Base-by-base conservation (phyloP, 2,113 vertebrate genomes). In the Marcusenius ussheri region DNA sequence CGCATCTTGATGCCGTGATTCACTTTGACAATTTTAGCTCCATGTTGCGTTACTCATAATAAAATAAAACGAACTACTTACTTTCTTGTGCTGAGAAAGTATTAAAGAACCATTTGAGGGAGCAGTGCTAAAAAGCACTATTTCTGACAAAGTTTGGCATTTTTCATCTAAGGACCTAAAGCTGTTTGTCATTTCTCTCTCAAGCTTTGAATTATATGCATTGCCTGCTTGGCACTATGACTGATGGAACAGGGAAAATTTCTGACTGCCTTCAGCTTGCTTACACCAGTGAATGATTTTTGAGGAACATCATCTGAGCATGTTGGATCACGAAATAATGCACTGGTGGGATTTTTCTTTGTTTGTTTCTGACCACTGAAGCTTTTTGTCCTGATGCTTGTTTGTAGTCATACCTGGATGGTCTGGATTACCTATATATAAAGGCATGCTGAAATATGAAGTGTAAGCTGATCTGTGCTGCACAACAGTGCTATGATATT, bases 21-120 rank as follows among this genome's bases (percentile, higher is more conserved):
- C 21, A 35, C 42, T 74, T 35, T 49, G 5, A 70, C n/a, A 89
- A 35, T 89, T 89, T 89, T 74, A 74, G 88, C n/a, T 89, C 31
- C 45, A 45, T 77, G 27, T 89, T 56, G 53, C 21, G 3, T 66
- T 11, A 27, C 58, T 27, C n/a, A 27, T 66, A 27, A 66, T 66
- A 66, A 66, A 66, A 66, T 66, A 10, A 66, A 27, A 10, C 24
- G 10, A 66, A 66, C 24, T 66, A 8, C 24, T 10, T 66, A 66
- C 24, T 66, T 66, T 66, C 3, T 66, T 66, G 58, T 66, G 58
- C 24, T n/a, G 21, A 62, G 56, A 62, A 62, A 62, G 58, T 66
- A 66, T 66, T 66, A 66, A 66, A 66, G n/a, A 66, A n/a, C 58
- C 24, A 66, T 66, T 66, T n/a, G 24, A 66, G n/a, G n/a, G 24